Percentiles rank a stretch among this genome's conserved stretches.
phyloP scores from a whole-genome alignment of 2,113 vertebrate genomes.

The Meriones unguiculatus region DNA sequence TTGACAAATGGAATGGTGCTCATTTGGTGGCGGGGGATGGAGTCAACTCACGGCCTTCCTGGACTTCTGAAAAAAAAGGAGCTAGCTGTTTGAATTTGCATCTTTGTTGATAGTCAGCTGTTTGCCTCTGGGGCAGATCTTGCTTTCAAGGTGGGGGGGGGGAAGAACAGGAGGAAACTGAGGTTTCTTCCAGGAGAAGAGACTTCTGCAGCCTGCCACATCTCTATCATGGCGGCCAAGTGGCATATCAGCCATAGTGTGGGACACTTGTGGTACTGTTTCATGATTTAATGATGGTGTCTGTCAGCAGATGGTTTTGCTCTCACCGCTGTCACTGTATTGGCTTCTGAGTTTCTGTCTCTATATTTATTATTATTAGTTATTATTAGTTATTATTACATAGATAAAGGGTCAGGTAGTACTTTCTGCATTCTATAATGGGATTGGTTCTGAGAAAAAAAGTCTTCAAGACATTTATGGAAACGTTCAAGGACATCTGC shows the following conservation, averaged over 20 bases:
- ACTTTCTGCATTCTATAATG: constrained; percentile 61
- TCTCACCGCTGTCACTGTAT: neutral
- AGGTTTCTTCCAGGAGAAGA: neutral
- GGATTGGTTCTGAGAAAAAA: constrained; percentile 33
- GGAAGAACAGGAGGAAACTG: neutral
- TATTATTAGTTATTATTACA: neutral
- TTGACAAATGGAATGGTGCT: neutral
- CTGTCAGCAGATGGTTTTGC: constrained; percentile 10
- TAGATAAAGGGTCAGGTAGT: constrained; percentile 64
- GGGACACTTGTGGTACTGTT: neutral
- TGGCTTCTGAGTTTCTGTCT: constrained; percentile 1
- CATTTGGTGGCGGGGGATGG: neutral
- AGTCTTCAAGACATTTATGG: constrained; percentile 36
- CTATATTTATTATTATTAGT: neutral
- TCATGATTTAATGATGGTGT: neutral
- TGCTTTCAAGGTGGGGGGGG: neutral
- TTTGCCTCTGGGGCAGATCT: neutral
- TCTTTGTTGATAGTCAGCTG: neutral
- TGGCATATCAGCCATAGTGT: neutral
- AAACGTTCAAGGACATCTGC: constrained; percentile 31
- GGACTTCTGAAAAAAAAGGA: neutral
- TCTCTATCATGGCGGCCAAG: neutral
- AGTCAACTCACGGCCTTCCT: neutral
- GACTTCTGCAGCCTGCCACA: fast-evolving
- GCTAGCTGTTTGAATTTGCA: neutral